Conservation (phyloP, 2,797 vertebrate species). For the Catamblyrhynchus diadema region DNA sequence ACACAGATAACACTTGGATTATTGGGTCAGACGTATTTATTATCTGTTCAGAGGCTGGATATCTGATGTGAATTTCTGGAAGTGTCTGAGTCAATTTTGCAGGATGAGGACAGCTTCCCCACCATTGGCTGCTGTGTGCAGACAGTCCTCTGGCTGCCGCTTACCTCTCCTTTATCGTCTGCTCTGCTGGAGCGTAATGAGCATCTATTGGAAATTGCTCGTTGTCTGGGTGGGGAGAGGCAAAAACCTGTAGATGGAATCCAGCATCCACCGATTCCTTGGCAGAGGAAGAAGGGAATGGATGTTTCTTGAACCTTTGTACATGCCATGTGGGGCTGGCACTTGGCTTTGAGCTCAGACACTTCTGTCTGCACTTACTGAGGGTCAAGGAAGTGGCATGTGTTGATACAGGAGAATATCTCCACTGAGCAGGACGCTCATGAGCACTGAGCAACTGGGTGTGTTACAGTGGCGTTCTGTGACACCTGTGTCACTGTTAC, state of each 20-base stretch:
- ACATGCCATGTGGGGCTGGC: background rate
- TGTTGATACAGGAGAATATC: background rate
- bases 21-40: constrained; percentile 60
- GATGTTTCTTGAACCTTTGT: background rate
- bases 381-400: background rate
- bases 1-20: constrained; percentile 62
- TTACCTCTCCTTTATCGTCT: constrained; percentile 18
- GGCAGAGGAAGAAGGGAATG: background rate
- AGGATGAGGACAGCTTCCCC: constrained; percentile 36
- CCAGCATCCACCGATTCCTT: background rate
- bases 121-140: constrained; percentile 1
- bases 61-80: constrained; percentile 69
- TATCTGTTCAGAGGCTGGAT: constrained; percentile 60
- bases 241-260: background rate
- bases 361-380: background rate
- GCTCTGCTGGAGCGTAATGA: constrained; percentile 54
- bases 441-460: background rate
- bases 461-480: background rate
- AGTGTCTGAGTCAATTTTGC: constrained; percentile 53
- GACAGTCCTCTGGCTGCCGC: constrained; percentile 6
- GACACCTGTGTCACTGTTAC: background rate
- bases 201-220: constrained; percentile 49
- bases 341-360: background rate
- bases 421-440: background rate
- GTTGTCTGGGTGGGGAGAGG: background rate